Base-by-base conservation (phyloP, 1,140 invertebrate genomes). In the Papilio xuthus region DNA sequence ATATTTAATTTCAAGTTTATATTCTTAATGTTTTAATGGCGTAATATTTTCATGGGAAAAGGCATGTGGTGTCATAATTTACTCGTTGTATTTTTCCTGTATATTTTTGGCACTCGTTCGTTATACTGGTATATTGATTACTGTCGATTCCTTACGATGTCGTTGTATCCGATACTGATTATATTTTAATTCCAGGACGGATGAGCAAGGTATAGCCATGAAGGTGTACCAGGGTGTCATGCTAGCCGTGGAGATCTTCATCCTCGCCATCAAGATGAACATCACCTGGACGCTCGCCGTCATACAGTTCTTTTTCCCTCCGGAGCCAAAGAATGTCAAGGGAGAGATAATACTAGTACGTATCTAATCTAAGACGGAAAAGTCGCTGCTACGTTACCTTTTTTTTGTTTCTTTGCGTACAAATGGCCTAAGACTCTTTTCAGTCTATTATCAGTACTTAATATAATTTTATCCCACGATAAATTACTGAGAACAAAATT, bases 271-370 rank as follows among this genome's bases (percentile, higher is more conserved):
- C 26, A 90, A 88, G 83, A 90, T 93, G 88, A 88, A 89, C 72
- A 82, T 86, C 8, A 87, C 88, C 20, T 93, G 90, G 88, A 81
- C 90, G 71, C 85, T 89, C 80, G 83, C 84, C 74, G 81, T 92
- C 76, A 92, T 92, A 79, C 80, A 84, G 80, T 88, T 93, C 82
- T 88, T 92, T 82, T 86, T 92, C 37, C 92, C 92, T 0, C 89
- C 86, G 0, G 91, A 93, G 32, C 88, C 88, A 37, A 97, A 97
- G 87, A 96, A 94, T 56, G 94, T 97, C 0, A 94, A 92, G 10
- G 95, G 95, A 4, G 96, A 97, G 86, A 95, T 96, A 47, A 94
- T 96, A 63, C 84, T 97, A 89, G 96, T 97, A 93, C 92, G 92
- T 88, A 15, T 13, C 20, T n/a, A n/a, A 60, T 7, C 53, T 37